Conservation (phyloP, 2,113 vertebrate species). For the Dicaeum eximium region DNA sequence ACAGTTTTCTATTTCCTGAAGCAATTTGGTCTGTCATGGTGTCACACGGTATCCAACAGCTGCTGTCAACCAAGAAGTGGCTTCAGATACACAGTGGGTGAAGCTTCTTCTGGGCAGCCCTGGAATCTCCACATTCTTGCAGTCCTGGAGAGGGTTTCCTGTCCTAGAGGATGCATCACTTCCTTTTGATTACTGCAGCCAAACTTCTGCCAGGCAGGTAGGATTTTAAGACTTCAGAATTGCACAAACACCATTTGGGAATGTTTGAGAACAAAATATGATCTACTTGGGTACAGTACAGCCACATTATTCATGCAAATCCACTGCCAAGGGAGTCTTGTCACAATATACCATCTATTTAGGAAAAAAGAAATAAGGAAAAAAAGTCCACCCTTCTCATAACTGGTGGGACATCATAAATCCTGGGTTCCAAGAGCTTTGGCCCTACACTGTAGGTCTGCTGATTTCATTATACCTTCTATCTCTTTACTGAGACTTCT, state of each 20-base stretch:
- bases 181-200: background rate
- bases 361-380: background rate
- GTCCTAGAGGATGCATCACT: background rate
- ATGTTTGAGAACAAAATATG: background rate
- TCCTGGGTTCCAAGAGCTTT: background rate
- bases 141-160: background rate
- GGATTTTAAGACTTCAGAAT: background rate
- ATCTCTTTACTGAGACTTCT: background rate
- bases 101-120: background rate
- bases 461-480: background rate
- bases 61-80: background rate
- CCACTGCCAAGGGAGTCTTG: background rate
- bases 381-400: background rate
- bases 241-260: background rate
- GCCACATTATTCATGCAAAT: background rate
- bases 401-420: background rate
- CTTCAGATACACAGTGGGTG: background rate
- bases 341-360: background rate
- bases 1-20: background rate
- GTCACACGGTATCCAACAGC: background rate
- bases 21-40: background rate
- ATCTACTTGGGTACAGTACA: background rate
- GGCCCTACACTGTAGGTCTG: rapidly evolving
- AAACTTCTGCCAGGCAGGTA: background rate
- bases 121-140: background rate